phyloP scores from a whole-genome alignment of 2,113 vertebrate genomes.

The Psittacula cyanocephala region DNA sequence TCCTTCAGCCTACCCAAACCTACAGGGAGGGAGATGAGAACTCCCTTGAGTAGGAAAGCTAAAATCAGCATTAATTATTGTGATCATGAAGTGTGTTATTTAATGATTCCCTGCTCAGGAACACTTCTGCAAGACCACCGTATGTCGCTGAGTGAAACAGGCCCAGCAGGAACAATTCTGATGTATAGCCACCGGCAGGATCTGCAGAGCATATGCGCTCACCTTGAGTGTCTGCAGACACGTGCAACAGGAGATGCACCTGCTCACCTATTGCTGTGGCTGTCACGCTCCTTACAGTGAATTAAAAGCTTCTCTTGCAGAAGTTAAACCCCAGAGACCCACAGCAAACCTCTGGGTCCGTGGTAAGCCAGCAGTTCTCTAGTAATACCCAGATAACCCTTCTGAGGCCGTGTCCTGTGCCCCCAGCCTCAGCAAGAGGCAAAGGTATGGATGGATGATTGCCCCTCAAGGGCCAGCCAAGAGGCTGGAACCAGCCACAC shows the following conservation, averaged over 20 bases:
- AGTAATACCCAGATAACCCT: accelerated
- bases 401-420: accelerated
- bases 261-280: neutral
- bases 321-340: too few species aligned
- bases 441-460: neutral
- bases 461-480: accelerated
- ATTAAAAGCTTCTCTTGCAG: neutral
- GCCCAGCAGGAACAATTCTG: neutral
- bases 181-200: neutral
- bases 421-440: accelerated
- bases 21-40: neutral
- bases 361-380: neutral
- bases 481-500: accelerated
- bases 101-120: neutral
- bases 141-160: neutral
- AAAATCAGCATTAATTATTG: accelerated
- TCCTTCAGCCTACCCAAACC: neutral
- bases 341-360: accelerated
- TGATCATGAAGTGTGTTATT: accelerated
- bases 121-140: neutral
- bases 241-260: accelerated
- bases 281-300: too few species aligned
- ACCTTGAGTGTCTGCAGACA: neutral
- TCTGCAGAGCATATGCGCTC: accelerated
- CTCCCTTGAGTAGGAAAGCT: neutral